Evolutionary conservation across 2,888 invertebrate species (phyloP).

Genomic region (Octonoba sinensis): DNA sequence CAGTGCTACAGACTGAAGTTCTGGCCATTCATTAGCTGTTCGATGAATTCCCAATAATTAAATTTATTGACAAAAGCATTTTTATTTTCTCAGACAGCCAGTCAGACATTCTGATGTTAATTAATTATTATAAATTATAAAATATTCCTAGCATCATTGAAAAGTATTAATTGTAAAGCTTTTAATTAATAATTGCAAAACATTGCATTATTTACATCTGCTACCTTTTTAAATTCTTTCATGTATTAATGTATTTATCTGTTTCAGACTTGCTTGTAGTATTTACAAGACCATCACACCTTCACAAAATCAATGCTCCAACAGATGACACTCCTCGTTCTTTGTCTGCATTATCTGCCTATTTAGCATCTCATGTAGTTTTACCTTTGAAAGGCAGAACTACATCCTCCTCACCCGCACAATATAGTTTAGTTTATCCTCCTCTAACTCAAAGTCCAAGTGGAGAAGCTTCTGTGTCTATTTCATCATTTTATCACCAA

Average conservation of each 20-base stretch:
- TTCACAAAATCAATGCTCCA: constrained; percentile 67
- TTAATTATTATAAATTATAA: too few relatives aligned
- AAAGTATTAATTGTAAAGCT: too few relatives aligned
- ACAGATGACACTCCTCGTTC: constrained; percentile 81
- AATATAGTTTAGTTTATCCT: constrained; percentile 67
- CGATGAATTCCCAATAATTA: too few relatives aligned
- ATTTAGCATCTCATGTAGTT: constrained; percentile 68
- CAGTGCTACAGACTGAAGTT: too few relatives aligned
- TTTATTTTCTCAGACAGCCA: too few relatives aligned
- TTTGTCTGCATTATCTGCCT: constrained; percentile 79
- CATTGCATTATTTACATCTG: neutral
- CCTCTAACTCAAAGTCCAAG: constrained; percentile 71
- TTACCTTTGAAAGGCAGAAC: constrained; percentile 66
- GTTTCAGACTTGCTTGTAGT: constrained; percentile 80
- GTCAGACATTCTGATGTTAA: too few relatives aligned
- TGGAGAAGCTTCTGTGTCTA: constrained; percentile 73
- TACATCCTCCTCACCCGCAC: constrained; percentile 65
- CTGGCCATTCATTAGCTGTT: too few relatives aligned
- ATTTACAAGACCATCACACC: constrained; percentile 82
- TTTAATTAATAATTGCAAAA: too few relatives aligned
- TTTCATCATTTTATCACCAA: constrained; percentile 85
- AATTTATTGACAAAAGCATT: too few relatives aligned
- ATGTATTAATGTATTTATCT: neutral
- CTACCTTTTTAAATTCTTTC: neutral
- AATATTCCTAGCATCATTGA: too few relatives aligned